A percentile compares a stretch with the other conserved stretches of the same genome.
These are phyloP conservation scores for Digitonthophagus gazella DNA, from an alignment of 2,888 invertebrate genomes.

Conservation along the genomic window DNA sequence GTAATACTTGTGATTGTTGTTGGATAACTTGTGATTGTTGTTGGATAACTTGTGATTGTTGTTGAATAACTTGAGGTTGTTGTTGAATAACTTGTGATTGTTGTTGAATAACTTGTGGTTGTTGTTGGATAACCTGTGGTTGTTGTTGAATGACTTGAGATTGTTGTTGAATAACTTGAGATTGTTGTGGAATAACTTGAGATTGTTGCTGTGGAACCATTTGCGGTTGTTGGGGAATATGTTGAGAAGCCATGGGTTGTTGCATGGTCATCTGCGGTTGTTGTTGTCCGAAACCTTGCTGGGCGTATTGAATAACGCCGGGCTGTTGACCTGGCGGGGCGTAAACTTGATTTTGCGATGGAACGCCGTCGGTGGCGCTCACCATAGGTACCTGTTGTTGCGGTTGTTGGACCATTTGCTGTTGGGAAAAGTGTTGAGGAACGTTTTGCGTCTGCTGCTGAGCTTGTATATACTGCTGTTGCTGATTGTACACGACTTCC, in stretches of 20 bases:
- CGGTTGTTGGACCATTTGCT: conserved; percentile 18
- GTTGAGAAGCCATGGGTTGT: conserved; percentile 24
- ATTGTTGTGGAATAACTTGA: conserved; percentile 39
- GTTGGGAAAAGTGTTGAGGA: conserved; percentile 5
- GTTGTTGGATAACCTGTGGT: conserved; percentile 27
- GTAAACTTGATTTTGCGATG: not conserved
- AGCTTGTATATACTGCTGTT: conserved; percentile 6
- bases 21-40: conserved; percentile 26
- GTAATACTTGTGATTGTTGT: conserved; percentile 39
- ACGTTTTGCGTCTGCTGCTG: not conserved
- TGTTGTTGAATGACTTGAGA: conserved; percentile 24
- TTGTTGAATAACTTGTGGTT: conserved; percentile 28
- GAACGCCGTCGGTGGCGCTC: not conserved
- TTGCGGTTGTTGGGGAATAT: conserved; percentile 37
- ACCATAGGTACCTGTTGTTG: conserved; percentile 3
- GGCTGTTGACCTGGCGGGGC: conserved; percentile 19
- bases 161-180: conserved; percentile 43
- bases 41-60: conserved; percentile 38
- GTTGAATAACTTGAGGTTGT: conserved; percentile 39
- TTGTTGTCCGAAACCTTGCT: conserved; percentile 31
- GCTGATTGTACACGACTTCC: conserved; percentile 20
- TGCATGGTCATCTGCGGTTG: conserved; percentile 26
- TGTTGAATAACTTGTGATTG: conserved; percentile 34
- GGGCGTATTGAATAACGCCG: conserved; percentile 26
- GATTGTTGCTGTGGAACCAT: conserved; percentile 18